phyloP scores from a whole-genome alignment of 2,113 vertebrate species.

The Peromyscus polionotus region DNA sequence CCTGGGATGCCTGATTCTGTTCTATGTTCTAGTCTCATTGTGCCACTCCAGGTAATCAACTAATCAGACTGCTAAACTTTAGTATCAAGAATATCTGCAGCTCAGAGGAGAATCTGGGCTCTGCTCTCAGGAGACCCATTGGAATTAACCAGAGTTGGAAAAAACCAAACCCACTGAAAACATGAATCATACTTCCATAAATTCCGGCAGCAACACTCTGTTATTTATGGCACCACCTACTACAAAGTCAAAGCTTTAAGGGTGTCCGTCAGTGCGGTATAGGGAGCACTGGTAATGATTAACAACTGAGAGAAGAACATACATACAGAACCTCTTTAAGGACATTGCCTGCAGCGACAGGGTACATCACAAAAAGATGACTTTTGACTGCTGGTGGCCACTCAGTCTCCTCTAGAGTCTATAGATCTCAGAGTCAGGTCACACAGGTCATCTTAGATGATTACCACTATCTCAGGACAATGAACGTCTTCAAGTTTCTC shows the following conservation, averaged over 20 bases:
- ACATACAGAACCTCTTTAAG: not conserved
- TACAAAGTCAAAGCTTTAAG: constrained; percentile 42
- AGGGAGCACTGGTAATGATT: not conserved
- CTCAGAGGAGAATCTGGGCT: not conserved
- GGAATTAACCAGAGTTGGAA: constrained; percentile 57
- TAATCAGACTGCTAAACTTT: not conserved
- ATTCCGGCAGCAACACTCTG: constrained; percentile 13
- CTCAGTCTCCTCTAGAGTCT: not conserved
- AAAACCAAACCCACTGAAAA: constrained; percentile 18
- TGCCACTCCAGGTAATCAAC: not conserved
- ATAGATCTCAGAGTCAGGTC: not conserved
- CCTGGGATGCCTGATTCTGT: fast-evolving
- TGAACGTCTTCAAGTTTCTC: not conserved
- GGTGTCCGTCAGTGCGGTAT: constrained; percentile 2
- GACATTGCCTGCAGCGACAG: not conserved
- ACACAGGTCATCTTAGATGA: not conserved
- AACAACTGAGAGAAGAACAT: not conserved
- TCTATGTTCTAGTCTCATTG: fast-evolving
- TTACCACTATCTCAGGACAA: fast-evolving
- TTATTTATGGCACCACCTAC: constrained; percentile 58
- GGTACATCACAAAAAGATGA: too few species aligned
- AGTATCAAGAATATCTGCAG: not conserved
- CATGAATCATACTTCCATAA: not conserved
- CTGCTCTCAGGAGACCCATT: not conserved
- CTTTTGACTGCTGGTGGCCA: not conserved